Evolutionary conservation across 2,888 invertebrate genomes (phyloP), one percentile per base, ranked within the genome.

Genomic region (Volucella bombylans): DNA sequence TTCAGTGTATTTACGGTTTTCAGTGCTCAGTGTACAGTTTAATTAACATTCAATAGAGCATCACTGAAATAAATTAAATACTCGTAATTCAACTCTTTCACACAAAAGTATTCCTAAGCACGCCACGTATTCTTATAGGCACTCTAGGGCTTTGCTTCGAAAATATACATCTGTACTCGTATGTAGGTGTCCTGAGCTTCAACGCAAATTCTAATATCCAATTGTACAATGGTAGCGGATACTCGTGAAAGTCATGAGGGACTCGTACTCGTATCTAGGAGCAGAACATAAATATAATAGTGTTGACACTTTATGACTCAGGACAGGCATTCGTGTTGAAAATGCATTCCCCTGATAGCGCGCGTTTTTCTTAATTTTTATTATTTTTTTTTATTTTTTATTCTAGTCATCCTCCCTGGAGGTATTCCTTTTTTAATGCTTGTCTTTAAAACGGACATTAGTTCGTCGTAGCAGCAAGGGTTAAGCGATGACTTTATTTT

Each of bases 1-100:
- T 31, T 31, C 31, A 31, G 6, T 31, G 31, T 31, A 2, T 23
- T 23, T 23, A 23, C 18, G 2, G 18, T 23, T 23, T 23, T 31
- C 31, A 31, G 31, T 31, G 31, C 2, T 23, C 18, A 31, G 6
- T 31, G 72, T 65, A 65, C 50, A 71, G 71, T 72, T 79, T 71
- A 65, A 72, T 79, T 72, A 59, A 71, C 72, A 72, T 72, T 65
- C 72, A 71, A 69, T 78, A 55, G 64, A 55, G 57, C 78, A 43
- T 78, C 54, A 61, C 64, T 71, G 41, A 55, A 69, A 77, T 69
- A 78, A 62, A 69, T 78, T 78, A 69, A 62, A 64, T 49, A 43
- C 64, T 10, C 41, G 31, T 31, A 31, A 31, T 31, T 31, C 31
- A 23, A 12, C 47, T 15, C 14, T 14, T 9, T 8, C 11, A 68